Base-by-base conservation (phyloP, 2,888 invertebrate genomes). In the Cosmopolites sordidus region DNA sequence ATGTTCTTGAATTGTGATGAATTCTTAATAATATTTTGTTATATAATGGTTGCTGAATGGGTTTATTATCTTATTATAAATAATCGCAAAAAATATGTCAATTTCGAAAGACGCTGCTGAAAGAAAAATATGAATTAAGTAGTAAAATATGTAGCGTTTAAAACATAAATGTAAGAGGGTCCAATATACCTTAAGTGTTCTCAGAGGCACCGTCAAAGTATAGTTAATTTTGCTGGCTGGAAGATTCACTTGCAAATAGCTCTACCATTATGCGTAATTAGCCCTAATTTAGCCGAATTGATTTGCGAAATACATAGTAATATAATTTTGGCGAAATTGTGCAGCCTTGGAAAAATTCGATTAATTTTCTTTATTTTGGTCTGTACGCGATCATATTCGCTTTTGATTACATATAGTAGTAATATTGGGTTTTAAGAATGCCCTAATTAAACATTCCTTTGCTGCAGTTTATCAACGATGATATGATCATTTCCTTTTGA, bases 231-330 rank as follows among this genome's bases (percentile, higher is more conserved):
- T 40, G 60, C 51, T 29, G 48, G 44, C 43, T 51, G 43, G 55
- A 41, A 40, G 27, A 50, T 56, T 58, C 54, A 53, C 59, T 54
- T 59, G 62, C 60, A 65, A 67, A 68, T 64, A 62, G 64, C 65
- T 62, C 64, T 61, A 64, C 67, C 66, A 71, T 71, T 70, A 70
- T 68, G 60, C 60, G 66, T 67, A 69, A 70, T 70, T 70, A 71
- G 68, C 66, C 61, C 60, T 65, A 70, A 70, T 71, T 65, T 64
- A 62, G 61, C 58, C 58, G 66, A 66, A 70, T 40, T 69, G 69
- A 70, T 69, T 70, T 67, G 66, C 61, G 63, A 66, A 67, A 65
- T 64, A 60, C 62, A 62, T 64, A 65, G 64, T 63, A 65, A 66
- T 65, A 64, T 64, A 63, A 64, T 64, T 62, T 62, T 55, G 61